Evolutionary conservation across 2,797 vertebrate species (phyloP), one percentile per base, ranked within the genome.

Genomic region (Amblyraja radiata): DNA sequence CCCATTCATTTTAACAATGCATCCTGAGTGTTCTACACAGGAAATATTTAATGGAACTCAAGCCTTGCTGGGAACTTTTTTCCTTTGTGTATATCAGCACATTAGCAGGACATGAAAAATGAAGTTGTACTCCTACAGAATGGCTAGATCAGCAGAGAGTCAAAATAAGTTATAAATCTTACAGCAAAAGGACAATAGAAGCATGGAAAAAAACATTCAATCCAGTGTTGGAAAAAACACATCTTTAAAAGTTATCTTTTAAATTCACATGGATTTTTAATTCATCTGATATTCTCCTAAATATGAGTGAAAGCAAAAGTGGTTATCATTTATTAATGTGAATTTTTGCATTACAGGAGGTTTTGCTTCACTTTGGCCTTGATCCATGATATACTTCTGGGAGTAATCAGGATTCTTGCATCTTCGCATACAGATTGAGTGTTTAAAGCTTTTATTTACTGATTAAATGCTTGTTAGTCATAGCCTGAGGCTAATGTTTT

Each of bases 81-180:
- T 81, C n/a, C 58, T 86, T 86, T 86, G 58, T 86, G 58, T 65
- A 28, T 1, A 86, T 86, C 83, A 61, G 83, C 83, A 63, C 28
- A 86, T 86, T 86, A n/a, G 58, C n/a, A 86, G 83, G 58, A 63
- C 80, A 86, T 86, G 83, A 65, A 65, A 65, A 86, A 86, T 86
- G 58, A 86, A 61, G 58, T 63, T 86, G 11, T 61, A 7, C 83
- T 86, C 54, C 13, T 32, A 58, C 83, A 86, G 58, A 65, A 88
- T 16, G 61, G 61, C 84, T 65, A 25, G n/a, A 68, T 68, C 84
- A 36, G 84, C 61, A 88, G 63, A 18, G 83, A 65, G 4, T 63
- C 84, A 36, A 65, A 61, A 61, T 11, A 79, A 79, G 61, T 11
- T 13, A 11, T 28, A 9, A 9, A 77, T 28, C 28, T 77, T 63